Evolutionary conservation across 2,888 invertebrate species (phyloP), one percentile per base, ranked within the genome.

Genomic region (Sinhomidia bicolor): DNA sequence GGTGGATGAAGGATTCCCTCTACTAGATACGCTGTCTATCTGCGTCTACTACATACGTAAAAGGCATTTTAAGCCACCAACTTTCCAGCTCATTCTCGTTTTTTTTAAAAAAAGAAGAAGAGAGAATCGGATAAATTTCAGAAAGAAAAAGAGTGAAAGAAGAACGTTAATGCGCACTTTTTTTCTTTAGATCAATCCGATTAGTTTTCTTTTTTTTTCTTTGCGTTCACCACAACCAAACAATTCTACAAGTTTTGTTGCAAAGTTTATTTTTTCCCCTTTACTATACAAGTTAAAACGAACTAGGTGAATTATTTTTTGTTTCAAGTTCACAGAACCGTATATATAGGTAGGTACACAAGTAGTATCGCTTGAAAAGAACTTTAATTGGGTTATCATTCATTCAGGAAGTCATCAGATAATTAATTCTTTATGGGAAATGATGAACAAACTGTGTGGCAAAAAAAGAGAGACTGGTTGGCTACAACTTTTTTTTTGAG

Each of bases 101-200:
- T n/a, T n/a, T n/a, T n/a, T n/a, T n/a, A n/a, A n/a, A n/a, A n/a
- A 23, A 71, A 71, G 44, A n/a, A 9, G 68, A 14, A 54, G 54
- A 74, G 3, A 12, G 20, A 54, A 51, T 78, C 76, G n/a, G 54
- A 54, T 78, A 32, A 51, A 71, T 51, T 54, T 14, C 44, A 14
- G 17, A 12, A 44, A 71, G 71, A 41, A 54, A 44, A 7, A 44
- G 10, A n/a, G 65, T 26, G 17, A 54, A 57, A 5, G 57, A 44
- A 20, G 26, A 68, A n/a, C n/a, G n/a, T n/a, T 51, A 82, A 71
- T 71, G 71, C 82, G 29, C n/a, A n/a, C n/a, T n/a, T 32, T 68
- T 65, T 44, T 54, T 20, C 62, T 51, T 36, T 32, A 44, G 65
- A 82, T 78, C 54, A 78, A 78, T 82, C 82, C 82, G 82, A 82